Evolutionary conservation across 2,888 invertebrate genomes (phyloP).

Genomic region (Protonemura montana): DNA sequence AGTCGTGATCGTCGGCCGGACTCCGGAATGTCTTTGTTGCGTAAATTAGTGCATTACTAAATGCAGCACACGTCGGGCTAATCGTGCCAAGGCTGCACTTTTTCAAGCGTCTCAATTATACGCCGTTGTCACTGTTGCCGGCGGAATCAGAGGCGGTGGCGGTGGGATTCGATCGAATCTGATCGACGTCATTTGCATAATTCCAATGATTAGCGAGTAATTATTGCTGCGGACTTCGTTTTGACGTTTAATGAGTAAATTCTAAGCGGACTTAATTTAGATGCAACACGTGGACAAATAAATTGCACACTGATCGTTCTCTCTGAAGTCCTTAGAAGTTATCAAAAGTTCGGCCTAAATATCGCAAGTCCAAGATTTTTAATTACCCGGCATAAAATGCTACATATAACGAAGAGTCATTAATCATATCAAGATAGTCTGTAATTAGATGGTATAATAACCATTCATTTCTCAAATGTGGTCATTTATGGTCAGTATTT

Average conservation of each 20-base stretch:
- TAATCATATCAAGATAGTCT: not conserved
- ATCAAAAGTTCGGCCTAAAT: too few species aligned
- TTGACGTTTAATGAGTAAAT: not conserved
- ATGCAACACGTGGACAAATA: not conserved
- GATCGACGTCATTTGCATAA: not conserved
- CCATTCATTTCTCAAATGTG: not conserved
- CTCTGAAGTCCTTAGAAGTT: too few species aligned
- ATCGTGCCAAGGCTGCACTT: not conserved
- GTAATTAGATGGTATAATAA: not conserved
- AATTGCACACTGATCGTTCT: not conserved
- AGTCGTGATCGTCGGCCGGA: not conserved
- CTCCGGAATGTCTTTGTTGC: not conserved
- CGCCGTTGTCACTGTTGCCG: not conserved
- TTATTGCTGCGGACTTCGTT: not conserved
- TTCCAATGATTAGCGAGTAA: not conserved
- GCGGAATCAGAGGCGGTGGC: too few species aligned
- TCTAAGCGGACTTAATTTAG: not conserved
- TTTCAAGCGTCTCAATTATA: not conserved
- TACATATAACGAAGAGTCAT: not conserved
- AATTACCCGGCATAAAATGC: not conserved
- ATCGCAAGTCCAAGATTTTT: not conserved
- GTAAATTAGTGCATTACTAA: constrained; percentile 12
- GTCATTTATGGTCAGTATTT: not conserved
- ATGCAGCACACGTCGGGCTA: not conserved
- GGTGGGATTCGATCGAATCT: not conserved